A percentile compares a stretch with the other conserved stretches of the same genome.
These are phyloP conservation scores for Diadophis punctatus DNA, from an alignment of 2,113 vertebrate species.

Conservation along the genomic window DNA sequence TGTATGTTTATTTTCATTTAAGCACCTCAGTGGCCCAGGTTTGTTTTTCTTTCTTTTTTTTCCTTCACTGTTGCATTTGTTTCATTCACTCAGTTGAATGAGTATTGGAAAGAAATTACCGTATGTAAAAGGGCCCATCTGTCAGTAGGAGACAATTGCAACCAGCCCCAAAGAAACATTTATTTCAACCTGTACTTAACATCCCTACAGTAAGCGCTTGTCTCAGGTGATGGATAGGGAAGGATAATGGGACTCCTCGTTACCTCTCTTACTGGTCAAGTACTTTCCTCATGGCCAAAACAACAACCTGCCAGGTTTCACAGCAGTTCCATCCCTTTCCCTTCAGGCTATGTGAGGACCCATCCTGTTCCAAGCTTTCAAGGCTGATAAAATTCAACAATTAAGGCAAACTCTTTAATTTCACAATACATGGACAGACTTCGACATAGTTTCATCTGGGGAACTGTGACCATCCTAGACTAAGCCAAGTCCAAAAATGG, in stretches of 20 bases:
- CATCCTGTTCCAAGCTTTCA: background rate
- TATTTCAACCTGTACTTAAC: background rate
- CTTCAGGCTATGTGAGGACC: background rate
- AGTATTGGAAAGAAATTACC: background rate
- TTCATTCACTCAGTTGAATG: background rate
- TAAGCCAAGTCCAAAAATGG: background rate
- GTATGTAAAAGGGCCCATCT: background rate
- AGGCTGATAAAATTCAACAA: background rate
- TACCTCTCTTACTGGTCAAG: background rate
- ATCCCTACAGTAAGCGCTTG: background rate
- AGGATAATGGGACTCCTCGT: background rate
- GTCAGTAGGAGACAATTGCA: background rate
- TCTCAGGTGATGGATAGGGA: background rate
- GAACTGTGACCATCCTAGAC: background rate
- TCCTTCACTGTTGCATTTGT: background rate
- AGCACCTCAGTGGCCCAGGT: background rate
- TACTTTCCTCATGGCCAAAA: background rate
- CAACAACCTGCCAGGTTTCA: background rate
- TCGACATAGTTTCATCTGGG: background rate
- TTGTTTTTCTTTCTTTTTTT: background rate
- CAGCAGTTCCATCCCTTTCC: background rate
- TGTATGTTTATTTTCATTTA: background rate
- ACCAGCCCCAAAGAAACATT: background rate
- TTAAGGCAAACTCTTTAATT: background rate
- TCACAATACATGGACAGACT: background rate